phyloP scores from a whole-genome alignment of 2,888 invertebrate species.

The Meteorus colon region DNA sequence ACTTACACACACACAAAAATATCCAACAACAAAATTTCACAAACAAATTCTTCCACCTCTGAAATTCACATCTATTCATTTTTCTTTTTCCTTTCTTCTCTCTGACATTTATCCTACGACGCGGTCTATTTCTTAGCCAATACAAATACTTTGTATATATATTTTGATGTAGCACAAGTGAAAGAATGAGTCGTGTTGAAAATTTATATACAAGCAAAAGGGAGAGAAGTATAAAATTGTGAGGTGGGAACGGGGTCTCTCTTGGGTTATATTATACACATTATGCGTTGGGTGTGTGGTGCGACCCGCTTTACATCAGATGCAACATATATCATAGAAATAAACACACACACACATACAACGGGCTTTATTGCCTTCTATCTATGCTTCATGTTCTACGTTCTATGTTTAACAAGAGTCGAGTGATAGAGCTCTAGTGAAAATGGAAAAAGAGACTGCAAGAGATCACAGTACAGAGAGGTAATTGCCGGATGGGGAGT shows the following conservation, averaged over 20 bases:
- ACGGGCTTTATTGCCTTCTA: slow-evolving; percentile 13
- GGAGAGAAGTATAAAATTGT: too few species aligned
- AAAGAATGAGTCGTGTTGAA: slow-evolving; percentile 35
- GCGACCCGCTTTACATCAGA: slow-evolving; percentile 51
- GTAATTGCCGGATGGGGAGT: slow-evolving; percentile 49
- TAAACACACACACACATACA: slow-evolving; percentile 5
- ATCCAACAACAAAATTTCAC: too few species aligned
- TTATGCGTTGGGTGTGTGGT: slow-evolving; percentile 38
- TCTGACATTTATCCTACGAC: neutral
- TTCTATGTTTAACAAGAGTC: neutral
- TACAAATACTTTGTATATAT: neutral
- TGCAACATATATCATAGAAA: slow-evolving; percentile 15
- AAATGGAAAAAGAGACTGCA: neutral
- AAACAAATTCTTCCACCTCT: too few species aligned
- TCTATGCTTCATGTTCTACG: neutral
- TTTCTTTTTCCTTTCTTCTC: neutral
- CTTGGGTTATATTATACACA: slow-evolving; percentile 3
- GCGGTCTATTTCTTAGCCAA: slow-evolving; percentile 12
- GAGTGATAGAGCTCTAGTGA: neutral
- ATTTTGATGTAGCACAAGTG: slow-evolving; percentile 31
- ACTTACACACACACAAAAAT: too few species aligned
- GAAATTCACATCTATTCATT: neutral
- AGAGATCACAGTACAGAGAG: slow-evolving; percentile 19
- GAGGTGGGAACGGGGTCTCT: slow-evolving; percentile 49
- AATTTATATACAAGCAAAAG: slow-evolving; percentile 37